A percentile compares a stretch with the other conserved stretches of the same genome.
Conservation (phyloP, 53 echinoderm and acorn worm species). For the Actinopyga echinites region DNA sequence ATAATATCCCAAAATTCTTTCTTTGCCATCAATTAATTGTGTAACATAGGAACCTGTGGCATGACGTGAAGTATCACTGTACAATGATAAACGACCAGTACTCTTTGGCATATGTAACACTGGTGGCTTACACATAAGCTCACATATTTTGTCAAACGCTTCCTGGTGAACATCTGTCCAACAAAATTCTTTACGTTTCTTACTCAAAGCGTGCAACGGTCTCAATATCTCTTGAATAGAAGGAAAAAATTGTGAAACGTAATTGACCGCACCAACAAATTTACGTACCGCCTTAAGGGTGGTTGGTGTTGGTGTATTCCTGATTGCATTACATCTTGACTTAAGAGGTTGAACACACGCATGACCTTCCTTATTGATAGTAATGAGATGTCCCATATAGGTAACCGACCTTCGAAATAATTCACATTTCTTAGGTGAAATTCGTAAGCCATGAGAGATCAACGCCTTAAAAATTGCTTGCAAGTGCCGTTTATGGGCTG, state of each 20-base stretch:
- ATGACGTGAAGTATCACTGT: conserved; percentile 47
- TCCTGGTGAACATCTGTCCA: conserved; percentile 37
- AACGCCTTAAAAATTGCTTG: neutral
- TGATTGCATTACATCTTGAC: conserved; percentile 5
- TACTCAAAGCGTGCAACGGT: conserved; percentile 27
- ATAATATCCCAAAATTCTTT: conserved; percentile 31
- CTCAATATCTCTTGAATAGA: neutral
- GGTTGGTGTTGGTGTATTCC: neutral
- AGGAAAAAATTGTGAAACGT: neutral
- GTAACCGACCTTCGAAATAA: conserved; percentile 13
- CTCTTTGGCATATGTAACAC: conserved; percentile 39
- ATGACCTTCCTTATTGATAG: neutral
- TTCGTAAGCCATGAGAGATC: neutral
- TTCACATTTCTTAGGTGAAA: conserved; percentile 35
- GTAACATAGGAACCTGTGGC: conserved; percentile 46
- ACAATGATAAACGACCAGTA: conserved; percentile 3
- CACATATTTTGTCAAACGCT: conserved; percentile 41
- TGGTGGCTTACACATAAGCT: conserved; percentile 21
- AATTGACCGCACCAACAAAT: conserved; percentile 46
- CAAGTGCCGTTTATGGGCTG: conserved; percentile 4
- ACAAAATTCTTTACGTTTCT: conserved; percentile 14
- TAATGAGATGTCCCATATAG: conserved; percentile 40
- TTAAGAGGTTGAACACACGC: neutral
- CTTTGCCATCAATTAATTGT: conserved; percentile 35
- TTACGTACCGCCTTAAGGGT: neutral